Evolutionary conservation across 2,113 vertebrate species (phyloP), one percentile per base, ranked within the genome.

Genomic region (Prunella himalayana): DNA sequence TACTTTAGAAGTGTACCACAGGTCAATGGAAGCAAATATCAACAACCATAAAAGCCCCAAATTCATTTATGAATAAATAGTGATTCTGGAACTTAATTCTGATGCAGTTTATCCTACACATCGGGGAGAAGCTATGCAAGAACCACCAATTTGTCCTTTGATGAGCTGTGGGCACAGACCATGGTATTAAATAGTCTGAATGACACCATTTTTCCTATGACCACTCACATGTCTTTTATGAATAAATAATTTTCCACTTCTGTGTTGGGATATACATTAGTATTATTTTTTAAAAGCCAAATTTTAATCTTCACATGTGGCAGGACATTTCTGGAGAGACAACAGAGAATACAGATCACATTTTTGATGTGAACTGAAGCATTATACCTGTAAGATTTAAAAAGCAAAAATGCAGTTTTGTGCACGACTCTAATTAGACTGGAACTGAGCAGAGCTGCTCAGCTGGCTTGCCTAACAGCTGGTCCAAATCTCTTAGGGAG

Each of bases 361-460:
- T 60, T 95, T 86, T 82, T 57, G 78, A 91, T 60, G 10, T 68
- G 31, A 75, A 82, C 41, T 82, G 31, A 51, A 71, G 42, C 45
- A 83, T 70, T 44, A 25, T 47, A 81, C 30, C 49, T 50, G 6
- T 15, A 57, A 72, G 25, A 47, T 25, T 91, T 49, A 37, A 92
- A 96, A 88, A 96, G 53, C 17, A 95, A 95, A 96, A 94, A 86
- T 65, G 70, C 60, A 87, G 49, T 90, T 88, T 96, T 82, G 23
- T 69, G 15, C 78, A 71, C 68, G 90, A 77, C 31, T 96, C 91
- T 92, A 96, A 93, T 95, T 95, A 92, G 71, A 93, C 51, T 70
- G 92, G 56, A 96, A 77, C 41, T 87, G 83, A 92, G 88, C 57
- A 94, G 85, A 95, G 91, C 51, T 88, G 92, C 77, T 96, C 95